These are phyloP conservation scores for Halcyon senegalensis DNA, from an alignment of 2,113 vertebrate genomes.

Conservation along the genomic window DNA sequence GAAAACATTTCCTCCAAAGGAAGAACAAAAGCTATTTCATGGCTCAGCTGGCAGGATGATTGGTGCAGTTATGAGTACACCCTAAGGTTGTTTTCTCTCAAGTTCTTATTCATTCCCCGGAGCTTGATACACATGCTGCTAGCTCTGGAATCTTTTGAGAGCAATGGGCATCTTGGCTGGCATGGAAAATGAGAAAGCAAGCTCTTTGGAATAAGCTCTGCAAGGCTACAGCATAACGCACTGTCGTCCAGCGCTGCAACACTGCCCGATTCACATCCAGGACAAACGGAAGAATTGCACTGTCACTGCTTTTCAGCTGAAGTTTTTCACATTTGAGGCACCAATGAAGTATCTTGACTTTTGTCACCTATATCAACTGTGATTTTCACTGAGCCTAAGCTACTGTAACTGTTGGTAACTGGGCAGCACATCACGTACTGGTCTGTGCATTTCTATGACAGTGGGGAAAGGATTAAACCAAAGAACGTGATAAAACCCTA, in stretches of 20 bases:
- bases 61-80: slow-evolving; percentile 27
- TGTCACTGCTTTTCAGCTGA: neutral
- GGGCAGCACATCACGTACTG: neutral
- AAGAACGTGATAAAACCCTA: neutral
- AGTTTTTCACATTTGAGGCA: neutral
- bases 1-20: slow-evolving; percentile 14
- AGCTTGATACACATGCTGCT: neutral
- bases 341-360: neutral
- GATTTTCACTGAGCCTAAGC: neutral
- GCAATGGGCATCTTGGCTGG: neutral
- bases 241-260: neutral
- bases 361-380: neutral
- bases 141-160: neutral
- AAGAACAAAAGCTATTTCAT: slow-evolving; percentile 52
- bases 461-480: neutral
- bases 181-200: neutral
- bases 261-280: neutral
- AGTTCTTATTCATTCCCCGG: slow-evolving; percentile 13
- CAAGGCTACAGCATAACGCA: fast-evolving
- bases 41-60: slow-evolving; percentile 38
- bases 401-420: neutral
- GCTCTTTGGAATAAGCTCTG: neutral
- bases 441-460: neutral
- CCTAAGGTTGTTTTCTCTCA: slow-evolving; percentile 15
- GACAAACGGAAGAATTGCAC: fast-evolving